phyloP scores from a whole-genome alignment of 2,797 vertebrate species.

The Triplophysa yarkandensis region DNA sequence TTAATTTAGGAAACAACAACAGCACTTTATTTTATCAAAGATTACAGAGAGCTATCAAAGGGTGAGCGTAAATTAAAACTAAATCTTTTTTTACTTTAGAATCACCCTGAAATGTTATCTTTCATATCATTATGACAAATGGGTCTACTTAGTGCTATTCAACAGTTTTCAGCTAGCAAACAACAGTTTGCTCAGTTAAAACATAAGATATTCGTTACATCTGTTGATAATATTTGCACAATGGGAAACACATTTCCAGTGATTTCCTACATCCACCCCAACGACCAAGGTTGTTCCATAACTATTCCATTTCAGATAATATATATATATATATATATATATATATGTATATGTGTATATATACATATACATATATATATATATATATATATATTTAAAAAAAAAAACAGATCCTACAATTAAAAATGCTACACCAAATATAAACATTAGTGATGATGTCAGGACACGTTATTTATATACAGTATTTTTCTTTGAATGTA shows the following conservation, averaged over 20 bases:
- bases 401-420: not conserved
- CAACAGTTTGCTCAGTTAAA: not conserved
- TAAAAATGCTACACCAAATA: not conserved
- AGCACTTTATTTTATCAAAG: too few relatives aligned
- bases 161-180: not conserved
- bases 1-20: too few relatives aligned
- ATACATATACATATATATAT: too few relatives aligned
- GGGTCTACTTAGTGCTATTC: not conserved
- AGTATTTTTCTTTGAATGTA: not conserved
- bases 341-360: too few relatives aligned
- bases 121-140: constrained; percentile 7
- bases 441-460: not conserved
- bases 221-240: not conserved
- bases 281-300: not conserved
- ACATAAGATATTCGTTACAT: not conserved
- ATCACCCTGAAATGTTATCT: too few relatives aligned
- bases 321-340: too few relatives aligned
- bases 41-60: too few relatives aligned
- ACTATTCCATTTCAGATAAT: too few relatives aligned
- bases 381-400: too few relatives aligned
- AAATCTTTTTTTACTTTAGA: too few relatives aligned
- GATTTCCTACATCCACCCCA: not conserved
- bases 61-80: too few relatives aligned
- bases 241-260: not conserved
- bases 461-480: not conserved